Evolutionary conservation across 2,113 vertebrate species (phyloP).

Genomic region (Oncorhynchus nerka): DNA sequence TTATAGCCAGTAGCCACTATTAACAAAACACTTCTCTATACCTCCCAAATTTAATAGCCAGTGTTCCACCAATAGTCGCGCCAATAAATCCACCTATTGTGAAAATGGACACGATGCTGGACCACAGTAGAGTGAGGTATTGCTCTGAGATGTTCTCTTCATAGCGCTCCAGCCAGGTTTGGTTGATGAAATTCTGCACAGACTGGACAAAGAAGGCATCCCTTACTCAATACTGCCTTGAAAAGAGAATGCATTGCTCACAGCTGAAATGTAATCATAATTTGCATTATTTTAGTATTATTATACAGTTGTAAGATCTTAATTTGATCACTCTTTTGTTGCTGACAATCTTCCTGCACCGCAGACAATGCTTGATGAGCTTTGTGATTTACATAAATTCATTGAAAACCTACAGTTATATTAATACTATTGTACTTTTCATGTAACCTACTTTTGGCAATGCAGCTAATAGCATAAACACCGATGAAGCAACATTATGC

Average conservation of each 20-base stretch:
- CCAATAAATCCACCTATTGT: conserved; percentile 84
- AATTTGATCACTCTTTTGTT: too few relatives aligned
- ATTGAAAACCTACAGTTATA: too few relatives aligned
- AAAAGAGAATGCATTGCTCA: neutral
- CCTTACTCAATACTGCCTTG: neutral
- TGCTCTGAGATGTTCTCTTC: conserved; percentile 59
- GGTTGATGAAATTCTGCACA: conserved; percentile 85
- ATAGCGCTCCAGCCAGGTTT: conserved; percentile 81
- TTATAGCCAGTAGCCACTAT: too few relatives aligned
- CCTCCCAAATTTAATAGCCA: conserved; percentile 81
- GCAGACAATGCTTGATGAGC: too few relatives aligned
- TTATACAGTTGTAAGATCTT: too few relatives aligned
- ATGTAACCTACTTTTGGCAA: too few relatives aligned
- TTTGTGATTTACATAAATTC: too few relatives aligned
- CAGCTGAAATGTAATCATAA: neutral
- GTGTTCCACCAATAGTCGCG: conserved; percentile 71
- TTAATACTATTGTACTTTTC: too few relatives aligned
- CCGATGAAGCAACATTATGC: too few relatives aligned
- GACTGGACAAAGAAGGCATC: conserved; percentile 64
- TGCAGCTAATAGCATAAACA: neutral
- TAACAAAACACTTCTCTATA: conserved; percentile 38
- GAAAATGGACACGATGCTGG: conserved; percentile 82
- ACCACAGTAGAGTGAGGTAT: conserved; percentile 85
- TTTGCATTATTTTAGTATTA: neutral
- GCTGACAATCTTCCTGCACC: neutral